Evolutionary conservation across 2,113 vertebrate species (phyloP).

Genomic region (Semicossyphus pulcher): DNA sequence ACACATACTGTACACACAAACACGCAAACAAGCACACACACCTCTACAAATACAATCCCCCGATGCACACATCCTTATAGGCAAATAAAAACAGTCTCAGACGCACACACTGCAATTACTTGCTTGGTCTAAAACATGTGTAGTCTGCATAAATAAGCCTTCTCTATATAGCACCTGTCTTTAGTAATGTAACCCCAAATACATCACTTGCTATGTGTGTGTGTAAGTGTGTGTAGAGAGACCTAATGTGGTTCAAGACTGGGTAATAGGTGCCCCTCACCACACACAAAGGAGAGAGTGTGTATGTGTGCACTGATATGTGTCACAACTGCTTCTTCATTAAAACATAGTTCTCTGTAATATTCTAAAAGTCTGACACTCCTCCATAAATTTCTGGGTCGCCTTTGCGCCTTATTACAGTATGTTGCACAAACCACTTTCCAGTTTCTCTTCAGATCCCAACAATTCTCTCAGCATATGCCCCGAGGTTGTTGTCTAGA

Average conservation of each 20-base stretch:
- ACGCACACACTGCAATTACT: slow-evolving; percentile 30
- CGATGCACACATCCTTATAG: not conserved
- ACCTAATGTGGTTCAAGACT: slow-evolving; percentile 15
- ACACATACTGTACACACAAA: not conserved
- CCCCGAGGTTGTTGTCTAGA: slow-evolving; percentile 28
- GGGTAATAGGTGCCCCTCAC: not conserved
- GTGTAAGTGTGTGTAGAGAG: slow-evolving; percentile 11
- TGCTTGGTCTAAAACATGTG: slow-evolving; percentile 34
- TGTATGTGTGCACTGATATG: not conserved
- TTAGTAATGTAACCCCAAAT: slow-evolving; percentile 39
- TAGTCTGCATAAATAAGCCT: slow-evolving; percentile 37
- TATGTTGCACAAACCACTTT: slow-evolving; percentile 10
- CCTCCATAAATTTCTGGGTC: not conserved
- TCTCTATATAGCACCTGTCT: slow-evolving; percentile 39
- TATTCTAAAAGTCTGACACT: not conserved
- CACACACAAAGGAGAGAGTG: not conserved
- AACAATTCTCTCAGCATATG: slow-evolving; percentile 1
- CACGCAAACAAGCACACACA: slow-evolving; percentile 1
- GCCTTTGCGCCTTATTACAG: not conserved
- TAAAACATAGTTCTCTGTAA: not conserved
- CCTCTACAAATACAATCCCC: not conserved
- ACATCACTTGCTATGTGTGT: slow-evolving; percentile 25
- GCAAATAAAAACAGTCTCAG: not conserved
- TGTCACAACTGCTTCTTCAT: not conserved
- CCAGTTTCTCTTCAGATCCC: slow-evolving; percentile 17